Conservation (phyloP, 2,888 invertebrate species). For the Leucoma salicis region DNA sequence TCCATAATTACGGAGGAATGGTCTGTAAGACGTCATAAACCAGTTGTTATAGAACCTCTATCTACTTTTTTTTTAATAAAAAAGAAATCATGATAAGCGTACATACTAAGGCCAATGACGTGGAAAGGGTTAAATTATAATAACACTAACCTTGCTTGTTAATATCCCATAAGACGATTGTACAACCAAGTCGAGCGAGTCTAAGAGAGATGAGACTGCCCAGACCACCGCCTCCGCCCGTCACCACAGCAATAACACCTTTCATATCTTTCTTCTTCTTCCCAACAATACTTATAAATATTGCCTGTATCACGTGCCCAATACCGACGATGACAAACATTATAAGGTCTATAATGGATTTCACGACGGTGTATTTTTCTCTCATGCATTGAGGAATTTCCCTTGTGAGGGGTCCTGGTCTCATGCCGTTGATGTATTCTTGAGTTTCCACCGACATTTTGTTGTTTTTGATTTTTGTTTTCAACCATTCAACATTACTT, state of each 20-base stretch:
- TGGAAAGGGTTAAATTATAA: too few relatives aligned
- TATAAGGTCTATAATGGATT: constrained; percentile 80
- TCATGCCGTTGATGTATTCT: constrained; percentile 69
- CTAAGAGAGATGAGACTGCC: constrained; percentile 89
- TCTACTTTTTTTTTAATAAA: too few relatives aligned
- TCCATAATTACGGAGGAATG: too few relatives aligned
- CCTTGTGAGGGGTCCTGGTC: constrained; percentile 67
- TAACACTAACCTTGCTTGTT: constrained; percentile 89
- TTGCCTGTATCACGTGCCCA: constrained; percentile 77
- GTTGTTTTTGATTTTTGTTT: constrained; percentile 4
- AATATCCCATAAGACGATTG: constrained; percentile 94
- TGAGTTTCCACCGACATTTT: constrained; percentile 63
- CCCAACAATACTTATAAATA: constrained; percentile 84
- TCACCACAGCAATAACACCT: constrained; percentile 91
- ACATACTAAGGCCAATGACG: too few relatives aligned
- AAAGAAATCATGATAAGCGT: too few relatives aligned
- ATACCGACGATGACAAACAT: constrained; percentile 76
- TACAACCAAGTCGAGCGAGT: constrained; percentile 89
- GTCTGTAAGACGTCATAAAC: too few relatives aligned
- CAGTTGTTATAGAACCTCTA: too few relatives aligned
- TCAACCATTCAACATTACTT: constrained; percentile 48
- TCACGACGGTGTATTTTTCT: constrained; percentile 75
- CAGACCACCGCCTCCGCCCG: constrained; percentile 94
- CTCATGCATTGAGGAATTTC: constrained; percentile 77
- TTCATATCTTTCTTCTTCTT: constrained; percentile 85